Evolutionary conservation across 2,113 vertebrate genomes (phyloP).

Genomic region (Larimichthys crocea): DNA sequence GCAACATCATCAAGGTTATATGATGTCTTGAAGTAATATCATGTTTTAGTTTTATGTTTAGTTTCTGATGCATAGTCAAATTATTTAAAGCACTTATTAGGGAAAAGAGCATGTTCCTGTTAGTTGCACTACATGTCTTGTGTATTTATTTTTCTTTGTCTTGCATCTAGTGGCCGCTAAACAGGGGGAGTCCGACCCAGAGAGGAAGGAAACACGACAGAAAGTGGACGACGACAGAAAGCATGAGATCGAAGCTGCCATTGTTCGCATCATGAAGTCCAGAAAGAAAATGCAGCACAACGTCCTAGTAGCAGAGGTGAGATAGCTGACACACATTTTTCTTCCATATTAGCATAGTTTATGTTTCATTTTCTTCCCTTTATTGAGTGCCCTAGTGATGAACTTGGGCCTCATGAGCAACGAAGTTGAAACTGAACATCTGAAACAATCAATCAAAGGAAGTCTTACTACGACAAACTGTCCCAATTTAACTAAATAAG

Average conservation of each 20-base stretch:
- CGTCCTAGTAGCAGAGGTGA: conserved; percentile 98
- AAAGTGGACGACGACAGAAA: conserved; percentile 99
- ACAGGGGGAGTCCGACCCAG: conserved; percentile 98
- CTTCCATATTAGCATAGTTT: neutral
- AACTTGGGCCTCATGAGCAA: neutral
- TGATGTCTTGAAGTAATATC: neutral
- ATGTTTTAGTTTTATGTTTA: neutral
- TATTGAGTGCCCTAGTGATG: neutral
- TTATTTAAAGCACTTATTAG: neutral
- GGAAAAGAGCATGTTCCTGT: no score
- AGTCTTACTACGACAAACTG: neutral
- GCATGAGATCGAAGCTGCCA: conserved; percentile 99
- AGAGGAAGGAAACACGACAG: conserved; percentile 98
- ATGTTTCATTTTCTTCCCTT: neutral
- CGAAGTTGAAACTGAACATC: neutral
- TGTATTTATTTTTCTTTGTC: neutral
- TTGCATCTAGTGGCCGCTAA: conserved; percentile 93
- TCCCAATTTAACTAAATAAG: no score
- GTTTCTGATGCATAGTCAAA: neutral
- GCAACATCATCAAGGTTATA: neutral
- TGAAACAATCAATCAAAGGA: no score
- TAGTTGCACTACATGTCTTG: neutral
- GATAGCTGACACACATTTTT: neutral
- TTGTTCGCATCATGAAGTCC: conserved; percentile 99
- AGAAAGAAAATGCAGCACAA: conserved; percentile 99